These are phyloP conservation scores for Centropristis striata DNA, from an alignment of 2,113 vertebrate genomes.

Conservation along the genomic window DNA sequence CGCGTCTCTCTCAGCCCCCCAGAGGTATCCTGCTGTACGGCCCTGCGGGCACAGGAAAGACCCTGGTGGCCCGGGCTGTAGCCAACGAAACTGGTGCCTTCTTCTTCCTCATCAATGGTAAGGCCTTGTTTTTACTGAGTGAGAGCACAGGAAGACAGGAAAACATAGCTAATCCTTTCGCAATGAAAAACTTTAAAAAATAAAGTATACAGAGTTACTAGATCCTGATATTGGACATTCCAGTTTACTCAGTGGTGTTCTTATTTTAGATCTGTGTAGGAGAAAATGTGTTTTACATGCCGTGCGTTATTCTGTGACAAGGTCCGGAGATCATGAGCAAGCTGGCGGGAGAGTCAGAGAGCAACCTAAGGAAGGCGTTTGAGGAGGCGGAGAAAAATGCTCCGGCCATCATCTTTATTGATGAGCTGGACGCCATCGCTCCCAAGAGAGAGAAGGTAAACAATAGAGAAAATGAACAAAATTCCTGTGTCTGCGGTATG, in stretches of 20 bases:
- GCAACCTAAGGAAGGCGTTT: conserved; percentile 96
- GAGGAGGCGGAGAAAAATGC: conserved; percentile 97
- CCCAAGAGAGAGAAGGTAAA: conserved; percentile 97
- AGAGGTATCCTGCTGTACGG: conserved; percentile 85
- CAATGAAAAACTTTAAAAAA: neutral
- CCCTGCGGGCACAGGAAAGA: conserved; percentile 86
- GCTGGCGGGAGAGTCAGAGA: conserved; percentile 95
- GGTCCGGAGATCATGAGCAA: conserved; percentile 99
- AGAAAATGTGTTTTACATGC: neutral
- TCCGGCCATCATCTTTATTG: conserved; percentile 97
- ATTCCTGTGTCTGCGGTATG: conserved; percentile 3
- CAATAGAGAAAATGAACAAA: neutral
- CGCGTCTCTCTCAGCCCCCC: conserved; percentile 78
- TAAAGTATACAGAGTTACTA: neutral
- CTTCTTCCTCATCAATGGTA: conserved; percentile 88
- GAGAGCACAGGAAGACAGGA: no score
- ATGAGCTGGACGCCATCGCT: conserved; percentile 96
- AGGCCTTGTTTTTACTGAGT: conserved; percentile 26
- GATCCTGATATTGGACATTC: neutral
- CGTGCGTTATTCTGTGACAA: conserved; percentile 58
- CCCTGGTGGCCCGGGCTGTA: conserved; percentile 86
- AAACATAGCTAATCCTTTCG: neutral
- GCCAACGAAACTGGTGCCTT: conserved; percentile 87
- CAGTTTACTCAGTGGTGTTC: neutral
- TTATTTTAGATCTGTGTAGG: conserved; percentile 8